Evolutionary conservation across 2,113 vertebrate genomes (phyloP), one percentile per base, ranked within the genome.

Genomic region (Octodon degus): DNA sequence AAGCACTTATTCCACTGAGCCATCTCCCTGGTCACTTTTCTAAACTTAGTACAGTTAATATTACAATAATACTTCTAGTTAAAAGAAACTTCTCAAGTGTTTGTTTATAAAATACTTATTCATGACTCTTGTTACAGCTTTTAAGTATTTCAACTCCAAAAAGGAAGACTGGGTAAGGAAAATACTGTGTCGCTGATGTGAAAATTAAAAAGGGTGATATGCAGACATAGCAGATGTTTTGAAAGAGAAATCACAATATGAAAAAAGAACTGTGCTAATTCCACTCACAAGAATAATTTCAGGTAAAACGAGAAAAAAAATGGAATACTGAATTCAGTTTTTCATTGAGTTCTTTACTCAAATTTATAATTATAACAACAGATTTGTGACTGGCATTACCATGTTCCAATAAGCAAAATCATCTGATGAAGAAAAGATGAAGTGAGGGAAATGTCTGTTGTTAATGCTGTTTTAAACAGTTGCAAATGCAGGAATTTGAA

Each of bases 121-220:
- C 82, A 94, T 72, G 74, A 95, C 37, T 96, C 82, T 24, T 95
- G 55, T 96, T 97, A 97, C 67, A 97, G 94, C 90, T 98, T 95
- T 98, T 96, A 97, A 97, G 96, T 96, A 97, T 95, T 97, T 97
- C 95, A 98, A 96, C 95, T 97, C 96, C 95, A 97, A 96, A 97
- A 88, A 97, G 97, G 97, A 98, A 98, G 97, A 97, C 90, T 97
- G 97, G 97, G 96, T 98, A 98, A 98, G 97, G 81, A 98, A 98
- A 98, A 98, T 96, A 97, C 92, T 95, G 40, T 91, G 92, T 96
- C 77, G 90, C 81, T 96, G 95, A 97, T 97, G 96, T 68, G 87
- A 97, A 97, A 97, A 97, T 97, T 96, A 97, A 97, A 97, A 96
- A 95, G 93, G 95, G 97, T 98, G 97, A 96, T 85, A 98, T 96